These are phyloP conservation scores for Xestia rhomboidea DNA, from an alignment of 2,888 invertebrate genomes.

Conservation along the genomic window DNA sequence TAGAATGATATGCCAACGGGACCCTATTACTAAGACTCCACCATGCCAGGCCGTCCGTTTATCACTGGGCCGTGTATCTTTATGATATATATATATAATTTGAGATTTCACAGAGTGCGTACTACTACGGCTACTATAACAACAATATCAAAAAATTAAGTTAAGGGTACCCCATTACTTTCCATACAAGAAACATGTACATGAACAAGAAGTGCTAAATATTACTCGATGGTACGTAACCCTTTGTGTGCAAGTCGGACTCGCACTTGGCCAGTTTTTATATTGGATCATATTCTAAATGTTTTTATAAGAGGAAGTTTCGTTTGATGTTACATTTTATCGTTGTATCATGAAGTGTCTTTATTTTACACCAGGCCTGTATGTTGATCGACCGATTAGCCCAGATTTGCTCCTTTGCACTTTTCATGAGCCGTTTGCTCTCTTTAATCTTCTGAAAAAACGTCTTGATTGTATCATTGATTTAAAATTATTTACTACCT, in stretches of 20 bases:
- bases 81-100: too few species aligned
- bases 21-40: neutral
- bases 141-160: neutral
- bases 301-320: conserved; percentile 8
- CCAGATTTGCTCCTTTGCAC: conserved; percentile 27
- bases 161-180: neutral
- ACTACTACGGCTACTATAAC: neutral
- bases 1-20: too few species aligned
- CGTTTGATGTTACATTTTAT: conserved; percentile 56
- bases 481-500: neutral
- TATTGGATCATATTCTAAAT: neutral
- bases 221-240: neutral
- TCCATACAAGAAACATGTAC: neutral
- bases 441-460: conserved; percentile 22
- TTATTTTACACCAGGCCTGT: conserved; percentile 1
- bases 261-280: conserved; percentile 1
- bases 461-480: conserved; percentile 25
- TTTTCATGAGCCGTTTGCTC: conserved; percentile 11
- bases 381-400: conserved; percentile 23
- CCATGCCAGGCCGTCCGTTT: neutral
- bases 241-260: neutral
- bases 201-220: neutral
- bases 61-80: neutral
- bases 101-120: neutral
- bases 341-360: conserved; percentile 11